phyloP scores from a whole-genome alignment of 1,140 invertebrate species.

The Solenopsis fugax region DNA sequence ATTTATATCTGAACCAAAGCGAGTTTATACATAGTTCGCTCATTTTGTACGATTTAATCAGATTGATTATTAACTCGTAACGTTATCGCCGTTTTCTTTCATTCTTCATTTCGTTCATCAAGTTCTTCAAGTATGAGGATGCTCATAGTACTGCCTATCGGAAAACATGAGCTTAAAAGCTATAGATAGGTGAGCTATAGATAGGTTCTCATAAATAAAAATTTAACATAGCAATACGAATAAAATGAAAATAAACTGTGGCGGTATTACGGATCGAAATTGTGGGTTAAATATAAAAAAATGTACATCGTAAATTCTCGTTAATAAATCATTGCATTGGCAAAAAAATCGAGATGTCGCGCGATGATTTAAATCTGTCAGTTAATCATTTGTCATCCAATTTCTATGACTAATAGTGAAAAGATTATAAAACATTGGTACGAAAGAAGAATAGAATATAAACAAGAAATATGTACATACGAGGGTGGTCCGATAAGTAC shows the following conservation, averaged over 20 bases:
- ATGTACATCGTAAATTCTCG: background rate
- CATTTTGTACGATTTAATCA: slow-evolving; percentile 5
- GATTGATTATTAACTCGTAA: background rate
- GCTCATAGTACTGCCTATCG: background rate
- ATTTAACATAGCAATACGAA: background rate
- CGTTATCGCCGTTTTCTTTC: background rate
- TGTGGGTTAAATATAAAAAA: slow-evolving; percentile 15
- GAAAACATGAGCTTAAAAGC: background rate
- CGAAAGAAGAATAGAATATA: background rate
- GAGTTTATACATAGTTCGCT: slow-evolving; percentile 11
- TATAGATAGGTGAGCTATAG: background rate
- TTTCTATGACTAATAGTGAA: background rate
- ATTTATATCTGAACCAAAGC: slow-evolving; percentile 16
- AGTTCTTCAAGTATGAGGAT: background rate
- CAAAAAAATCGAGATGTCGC: background rate
- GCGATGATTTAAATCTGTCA: background rate
- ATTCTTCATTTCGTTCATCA: background rate
- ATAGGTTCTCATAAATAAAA: slow-evolving; percentile 13
- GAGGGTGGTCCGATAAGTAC: no score
- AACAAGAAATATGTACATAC: background rate
- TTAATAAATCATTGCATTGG: background rate
- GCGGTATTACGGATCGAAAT: background rate
- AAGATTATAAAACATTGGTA: background rate
- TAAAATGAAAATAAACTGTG: slow-evolving; percentile 3
- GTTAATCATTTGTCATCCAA: background rate